Percentiles rank a stretch among this genome's conserved stretches.
phyloP scores from a whole-genome alignment of 2,888 invertebrate genomes.

The Ophonus ardosiacus region DNA sequence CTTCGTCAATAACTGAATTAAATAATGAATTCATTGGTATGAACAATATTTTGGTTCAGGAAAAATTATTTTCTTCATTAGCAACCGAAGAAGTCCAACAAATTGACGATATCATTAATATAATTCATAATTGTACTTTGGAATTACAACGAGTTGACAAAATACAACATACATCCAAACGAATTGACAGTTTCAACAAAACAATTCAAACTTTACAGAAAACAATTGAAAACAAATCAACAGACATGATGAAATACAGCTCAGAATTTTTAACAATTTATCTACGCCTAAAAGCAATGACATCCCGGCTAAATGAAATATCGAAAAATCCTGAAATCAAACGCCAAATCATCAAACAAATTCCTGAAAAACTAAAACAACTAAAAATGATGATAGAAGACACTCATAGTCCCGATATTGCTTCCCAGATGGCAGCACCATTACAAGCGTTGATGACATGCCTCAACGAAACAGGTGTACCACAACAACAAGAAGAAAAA shows the following conservation, averaged over 20 bases:
- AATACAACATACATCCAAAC: constrained; percentile 32
- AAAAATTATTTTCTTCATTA: constrained; percentile 45
- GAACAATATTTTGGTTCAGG: constrained; percentile 33
- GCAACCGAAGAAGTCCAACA: constrained; percentile 41
- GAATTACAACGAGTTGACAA: constrained; percentile 26
- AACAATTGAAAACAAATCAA: constrained; percentile 48
- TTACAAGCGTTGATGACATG: constrained; percentile 51
- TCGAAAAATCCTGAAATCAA: constrained; percentile 55
- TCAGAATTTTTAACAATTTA: constrained; percentile 57
- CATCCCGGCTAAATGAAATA: constrained; percentile 47
- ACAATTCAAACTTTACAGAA: constrained; percentile 39
- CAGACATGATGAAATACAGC: constrained; percentile 19
- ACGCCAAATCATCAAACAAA: constrained; percentile 50
- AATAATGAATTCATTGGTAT: constrained; percentile 45
- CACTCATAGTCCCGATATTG: constrained; percentile 46
- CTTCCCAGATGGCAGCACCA: constrained; percentile 54
- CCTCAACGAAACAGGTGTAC: constrained; percentile 49
- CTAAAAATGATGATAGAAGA: constrained; percentile 59
- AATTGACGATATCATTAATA: constrained; percentile 28
- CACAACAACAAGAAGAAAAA: constrained; percentile 48
- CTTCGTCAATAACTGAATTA: constrained; percentile 49
- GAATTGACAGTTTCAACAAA: constrained; percentile 49
- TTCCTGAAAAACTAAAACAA: constrained; percentile 56
- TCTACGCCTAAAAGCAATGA: constrained; percentile 53
- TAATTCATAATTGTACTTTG: constrained; percentile 21